Evolutionary conservation across 2,797 vertebrate species (phyloP).

Genomic region (Hephaestus fuliginosus): DNA sequence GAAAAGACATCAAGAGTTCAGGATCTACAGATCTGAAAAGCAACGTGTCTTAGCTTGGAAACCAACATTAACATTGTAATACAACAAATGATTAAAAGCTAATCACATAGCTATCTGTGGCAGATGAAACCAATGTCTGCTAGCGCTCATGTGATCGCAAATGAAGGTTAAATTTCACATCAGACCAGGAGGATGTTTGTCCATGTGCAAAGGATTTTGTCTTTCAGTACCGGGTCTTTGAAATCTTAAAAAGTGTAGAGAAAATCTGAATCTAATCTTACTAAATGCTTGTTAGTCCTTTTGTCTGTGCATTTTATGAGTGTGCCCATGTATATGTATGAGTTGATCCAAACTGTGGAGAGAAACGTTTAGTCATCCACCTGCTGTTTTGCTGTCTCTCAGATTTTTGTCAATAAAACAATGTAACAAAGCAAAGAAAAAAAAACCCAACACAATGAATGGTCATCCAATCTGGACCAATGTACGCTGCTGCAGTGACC

Average conservation of each 20-base stretch:
- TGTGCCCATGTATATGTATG: neutral
- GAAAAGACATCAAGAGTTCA: slow-evolving; percentile 46
- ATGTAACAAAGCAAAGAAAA: slow-evolving; percentile 5
- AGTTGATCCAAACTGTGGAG: neutral
- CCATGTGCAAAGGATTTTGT: neutral
- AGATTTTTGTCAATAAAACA: slow-evolving; percentile 22
- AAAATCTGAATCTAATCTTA: neutral
- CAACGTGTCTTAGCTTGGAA: accelerated
- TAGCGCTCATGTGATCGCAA: neutral
- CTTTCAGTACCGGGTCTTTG: neutral
- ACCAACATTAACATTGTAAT: neutral
- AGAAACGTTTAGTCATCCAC: neutral
- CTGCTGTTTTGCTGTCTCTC: neutral
- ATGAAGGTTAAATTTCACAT: neutral
- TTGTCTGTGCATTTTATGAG: neutral
- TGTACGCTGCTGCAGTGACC: slow-evolving; percentile 42
- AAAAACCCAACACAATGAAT: neutral
- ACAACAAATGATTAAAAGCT: neutral
- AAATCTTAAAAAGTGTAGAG: neutral
- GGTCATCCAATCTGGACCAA: slow-evolving; percentile 57
- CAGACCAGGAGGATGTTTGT: neutral
- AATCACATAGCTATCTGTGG: neutral
- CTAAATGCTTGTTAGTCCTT: neutral
- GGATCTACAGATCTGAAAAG: slow-evolving; percentile 1
- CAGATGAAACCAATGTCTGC: neutral